Conservation (phyloP, 2,113 vertebrate genomes). For the Myodes glareolus region DNA sequence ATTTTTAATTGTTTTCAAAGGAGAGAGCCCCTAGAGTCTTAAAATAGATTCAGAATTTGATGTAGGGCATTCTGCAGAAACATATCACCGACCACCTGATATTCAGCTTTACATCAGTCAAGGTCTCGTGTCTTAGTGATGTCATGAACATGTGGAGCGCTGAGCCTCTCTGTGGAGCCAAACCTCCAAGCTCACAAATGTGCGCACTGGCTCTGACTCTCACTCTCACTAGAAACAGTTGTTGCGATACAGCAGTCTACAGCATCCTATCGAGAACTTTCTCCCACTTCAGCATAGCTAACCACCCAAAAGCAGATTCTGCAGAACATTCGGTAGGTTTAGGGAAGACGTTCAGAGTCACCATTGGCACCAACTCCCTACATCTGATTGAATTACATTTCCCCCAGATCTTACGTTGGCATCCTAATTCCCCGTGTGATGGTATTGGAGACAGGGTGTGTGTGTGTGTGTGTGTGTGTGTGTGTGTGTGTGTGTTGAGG, state of each 20-base stretch:
- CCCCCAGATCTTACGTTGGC: not conserved
- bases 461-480: not conserved
- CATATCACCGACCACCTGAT: not conserved
- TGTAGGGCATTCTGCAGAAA: not conserved
- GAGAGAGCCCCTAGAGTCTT: not conserved
- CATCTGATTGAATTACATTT: not conserved
- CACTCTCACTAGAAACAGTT: not conserved
- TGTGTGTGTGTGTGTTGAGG: not conserved
- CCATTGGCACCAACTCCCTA: not conserved
- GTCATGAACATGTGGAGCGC: not conserved
- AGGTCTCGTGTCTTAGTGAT: not conserved
- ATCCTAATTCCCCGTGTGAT: not conserved
- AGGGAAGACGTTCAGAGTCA: not conserved
- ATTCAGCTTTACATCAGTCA: not conserved
- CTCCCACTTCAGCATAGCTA: not conserved
- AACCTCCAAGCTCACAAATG: not conserved
- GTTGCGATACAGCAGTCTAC: not conserved
- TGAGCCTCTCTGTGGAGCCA: not conserved
- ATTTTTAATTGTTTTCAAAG: not conserved
- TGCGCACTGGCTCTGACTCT: not conserved
- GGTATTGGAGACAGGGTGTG: not conserved
- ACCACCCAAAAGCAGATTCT: not conserved
- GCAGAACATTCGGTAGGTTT: not conserved
- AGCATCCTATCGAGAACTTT: not conserved
- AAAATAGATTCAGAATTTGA: not conserved